Conservation (phyloP, 2,888 invertebrate genomes). For the Pristionchus maxplancki region DNA sequence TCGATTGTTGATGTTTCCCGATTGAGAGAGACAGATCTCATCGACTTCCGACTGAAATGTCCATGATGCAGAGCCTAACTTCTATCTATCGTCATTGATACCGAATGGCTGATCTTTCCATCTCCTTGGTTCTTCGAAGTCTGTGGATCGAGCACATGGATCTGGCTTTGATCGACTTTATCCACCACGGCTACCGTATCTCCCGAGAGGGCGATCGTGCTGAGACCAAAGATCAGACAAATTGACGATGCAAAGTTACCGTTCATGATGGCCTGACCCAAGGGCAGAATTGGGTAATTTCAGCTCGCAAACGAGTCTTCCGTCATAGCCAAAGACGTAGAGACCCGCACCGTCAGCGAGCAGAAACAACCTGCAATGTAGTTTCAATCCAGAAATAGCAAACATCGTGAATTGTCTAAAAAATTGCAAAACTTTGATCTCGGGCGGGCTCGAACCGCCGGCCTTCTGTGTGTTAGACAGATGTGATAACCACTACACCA, state of each 20-base stretch:
- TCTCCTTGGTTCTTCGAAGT: slow-evolving; percentile 86
- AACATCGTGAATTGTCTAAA: too few relatives aligned
- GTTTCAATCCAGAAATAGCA: neutral
- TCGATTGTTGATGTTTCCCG: slow-evolving; percentile 86
- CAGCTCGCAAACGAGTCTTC: slow-evolving; percentile 89
- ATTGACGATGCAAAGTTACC: neutral
- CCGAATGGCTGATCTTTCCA: slow-evolving; percentile 85
- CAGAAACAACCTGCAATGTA: slow-evolving; percentile 87
- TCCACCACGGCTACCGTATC: slow-evolving; percentile 92
- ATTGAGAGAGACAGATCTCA: slow-evolving; percentile 89
- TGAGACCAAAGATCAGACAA: neutral
- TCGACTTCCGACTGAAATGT: slow-evolving; percentile 84
- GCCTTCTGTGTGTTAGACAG: too few relatives aligned
- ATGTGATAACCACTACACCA: too few relatives aligned
- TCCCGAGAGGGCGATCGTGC: slow-evolving; percentile 87
- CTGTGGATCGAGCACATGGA: slow-evolving; percentile 86
- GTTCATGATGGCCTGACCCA: slow-evolving; percentile 20
- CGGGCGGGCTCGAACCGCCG: too few relatives aligned
- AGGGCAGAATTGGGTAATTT: slow-evolving; percentile 82
- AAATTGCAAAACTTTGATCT: slow-evolving; percentile 55
- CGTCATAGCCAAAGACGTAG: slow-evolving; percentile 93
- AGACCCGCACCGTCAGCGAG: slow-evolving; percentile 89
- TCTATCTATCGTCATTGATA: slow-evolving; percentile 56
- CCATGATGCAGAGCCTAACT: neutral
- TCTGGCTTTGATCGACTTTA: slow-evolving; percentile 88